Percentiles rank a stretch among this genome's conserved stretches.
phyloP scores from a whole-genome alignment of 1,140 invertebrate genomes.

The Steinernema feltiae region DNA sequence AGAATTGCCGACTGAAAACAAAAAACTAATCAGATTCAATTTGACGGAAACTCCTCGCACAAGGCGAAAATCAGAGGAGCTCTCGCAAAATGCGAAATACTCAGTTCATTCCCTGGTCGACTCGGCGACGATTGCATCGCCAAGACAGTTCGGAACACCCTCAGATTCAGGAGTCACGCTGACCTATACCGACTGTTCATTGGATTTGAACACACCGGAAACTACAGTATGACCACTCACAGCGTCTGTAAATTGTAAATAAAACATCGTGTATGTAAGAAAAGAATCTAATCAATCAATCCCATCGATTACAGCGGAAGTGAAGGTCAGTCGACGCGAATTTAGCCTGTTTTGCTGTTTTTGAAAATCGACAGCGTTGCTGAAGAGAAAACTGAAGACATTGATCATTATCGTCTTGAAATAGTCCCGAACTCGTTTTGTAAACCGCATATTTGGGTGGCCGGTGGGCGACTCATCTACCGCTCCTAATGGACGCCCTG shows the following conservation, averaged over 20 bases:
- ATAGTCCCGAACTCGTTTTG: too few relatives aligned
- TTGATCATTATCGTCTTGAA: too few relatives aligned
- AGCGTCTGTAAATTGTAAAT: neutral
- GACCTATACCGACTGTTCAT: neutral
- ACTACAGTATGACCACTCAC: neutral
- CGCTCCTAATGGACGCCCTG: too few relatives aligned
- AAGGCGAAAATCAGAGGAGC: neutral
- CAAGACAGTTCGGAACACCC: neutral
- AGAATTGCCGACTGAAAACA: neutral
- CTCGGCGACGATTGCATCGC: neutral
- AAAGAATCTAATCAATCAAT: neutral
- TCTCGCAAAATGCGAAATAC: neutral
- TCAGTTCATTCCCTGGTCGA: neutral
- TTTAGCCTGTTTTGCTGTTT: neutral
- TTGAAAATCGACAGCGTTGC: too few relatives aligned
- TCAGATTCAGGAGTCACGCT: neutral
- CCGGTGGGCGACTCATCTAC: too few relatives aligned
- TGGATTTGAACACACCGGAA: neutral
- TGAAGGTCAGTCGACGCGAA: neutral
- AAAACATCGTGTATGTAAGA: neutral
- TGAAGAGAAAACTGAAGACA: too few relatives aligned
- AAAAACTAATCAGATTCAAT: neutral
- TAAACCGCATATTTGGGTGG: too few relatives aligned
- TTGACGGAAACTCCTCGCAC: neutral
- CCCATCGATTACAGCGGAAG: neutral